A percentile compares a stretch with the other conserved stretches of the same genome.
phyloP scores from a whole-genome alignment of 1,140 invertebrate species.

The Mercenaria mercenaria region DNA sequence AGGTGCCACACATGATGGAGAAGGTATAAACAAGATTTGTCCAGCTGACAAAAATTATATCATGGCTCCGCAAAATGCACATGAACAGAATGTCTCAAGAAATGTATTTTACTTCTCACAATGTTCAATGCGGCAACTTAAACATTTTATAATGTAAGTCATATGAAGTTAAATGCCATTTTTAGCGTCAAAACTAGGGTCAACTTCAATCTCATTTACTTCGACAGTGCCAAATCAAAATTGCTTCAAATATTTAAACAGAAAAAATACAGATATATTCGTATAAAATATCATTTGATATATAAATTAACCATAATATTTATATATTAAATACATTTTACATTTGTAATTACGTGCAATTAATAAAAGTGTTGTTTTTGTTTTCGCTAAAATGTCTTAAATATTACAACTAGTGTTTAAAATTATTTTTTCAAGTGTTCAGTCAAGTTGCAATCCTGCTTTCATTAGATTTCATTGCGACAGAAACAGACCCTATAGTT shows the following conservation, averaged over 20 bases:
- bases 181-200: neutral
- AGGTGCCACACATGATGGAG: constrained; percentile 75
- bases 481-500: too few species aligned
- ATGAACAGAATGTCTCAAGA: constrained; percentile 57
- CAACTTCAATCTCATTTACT: neutral
- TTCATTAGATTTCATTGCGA: too few species aligned
- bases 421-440: too few species aligned
- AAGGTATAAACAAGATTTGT: constrained; percentile 61
- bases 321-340: too few species aligned
- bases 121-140: constrained; percentile 73
- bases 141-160: constrained; percentile 70
- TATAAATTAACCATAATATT: too few species aligned
- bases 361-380: too few species aligned
- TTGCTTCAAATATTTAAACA: neutral
- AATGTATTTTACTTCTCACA: constrained; percentile 75
- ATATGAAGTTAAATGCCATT: too few species aligned
- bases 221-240: neutral
- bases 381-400: too few species aligned
- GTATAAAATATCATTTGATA: too few species aligned
- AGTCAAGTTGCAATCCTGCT: too few species aligned
- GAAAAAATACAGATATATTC: neutral
- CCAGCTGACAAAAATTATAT: constrained; percentile 69
- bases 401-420: too few species aligned
- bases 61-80: constrained; percentile 72
- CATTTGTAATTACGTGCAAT: too few species aligned